Base-by-base conservation (phyloP, 2,113 vertebrate genomes). In the Oryzias javanicus region DNA sequence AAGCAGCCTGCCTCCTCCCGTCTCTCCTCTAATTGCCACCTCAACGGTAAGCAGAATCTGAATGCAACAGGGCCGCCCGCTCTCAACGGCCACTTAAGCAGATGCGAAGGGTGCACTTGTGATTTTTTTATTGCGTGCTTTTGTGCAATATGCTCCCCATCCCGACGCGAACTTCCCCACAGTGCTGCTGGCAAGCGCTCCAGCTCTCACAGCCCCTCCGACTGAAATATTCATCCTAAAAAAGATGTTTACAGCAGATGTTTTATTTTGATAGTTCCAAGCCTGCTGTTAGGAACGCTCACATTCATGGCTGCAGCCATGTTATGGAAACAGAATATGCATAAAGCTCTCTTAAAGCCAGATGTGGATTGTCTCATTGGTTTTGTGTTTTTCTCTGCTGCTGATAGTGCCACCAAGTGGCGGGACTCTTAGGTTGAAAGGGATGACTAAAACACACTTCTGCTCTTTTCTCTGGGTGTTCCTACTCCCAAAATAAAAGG, bases 391-490 rank as follows among this genome's bases (percentile, higher is more conserved):
- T 35, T 35, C 35, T 35, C 35, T 35, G 35, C 35, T 35, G 82
- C 67, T 83, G 78, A 74, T 90, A 89, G 86, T 92, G 91, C 89
- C 90, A 90, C 88, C 91, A 86, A 90, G 89, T 91, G 91, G 81
- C 54, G 14, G 50, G 42, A 72, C 19, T 59, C 42, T 54, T 46
- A 18, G 49, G 60, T 59, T 69, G 19, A 52, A 73, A 55, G 62
- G 56, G 41, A 48, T 24, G 45, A 17, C 12, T 52, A 12, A 18
- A 72, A 72, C 63, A 71, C 78, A 70, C 66, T 48, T 46, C 48
- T 62, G 22, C 68, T 58, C 29, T 0, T 18, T 22, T 18, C 14
- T 42, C 60, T 76, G 4, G 13, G 57, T 75, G 55, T 70, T 55
- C 14, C 27, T 42, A 40, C 29, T 50, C 53, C 29, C 1, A 60